Conservation (phyloP, 2,797 vertebrate species). For the Tokudaia muenninki region DNA sequence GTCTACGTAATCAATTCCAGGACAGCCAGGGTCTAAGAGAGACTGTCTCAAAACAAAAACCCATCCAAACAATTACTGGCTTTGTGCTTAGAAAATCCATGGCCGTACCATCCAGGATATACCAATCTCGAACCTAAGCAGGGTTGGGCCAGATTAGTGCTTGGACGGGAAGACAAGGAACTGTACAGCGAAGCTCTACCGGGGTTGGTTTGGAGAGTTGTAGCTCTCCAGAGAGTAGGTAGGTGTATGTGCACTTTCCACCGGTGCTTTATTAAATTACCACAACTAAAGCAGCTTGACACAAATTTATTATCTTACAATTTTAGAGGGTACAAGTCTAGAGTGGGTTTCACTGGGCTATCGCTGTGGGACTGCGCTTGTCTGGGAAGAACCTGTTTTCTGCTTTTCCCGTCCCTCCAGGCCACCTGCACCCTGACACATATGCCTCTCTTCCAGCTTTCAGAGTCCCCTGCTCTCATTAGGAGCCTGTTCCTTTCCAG, state of each 20-base stretch:
- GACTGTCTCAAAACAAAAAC: neutral
- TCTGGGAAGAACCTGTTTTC: neutral
- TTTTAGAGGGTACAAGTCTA: neutral
- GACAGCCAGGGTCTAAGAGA: neutral
- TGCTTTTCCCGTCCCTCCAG: neutral
- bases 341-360: neutral
- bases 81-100: neutral
- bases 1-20: neutral
- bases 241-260: neutral
- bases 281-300: neutral
- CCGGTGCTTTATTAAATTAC: neutral
- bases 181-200: neutral
- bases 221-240: neutral
- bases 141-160: neutral
- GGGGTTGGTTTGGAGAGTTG: neutral
- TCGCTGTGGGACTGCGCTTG: neutral
- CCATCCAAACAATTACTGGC: neutral
- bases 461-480: neutral
- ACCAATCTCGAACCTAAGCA: neutral
- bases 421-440: too few species aligned
- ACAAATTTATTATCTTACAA: constrained; percentile 60
- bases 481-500: neutral
- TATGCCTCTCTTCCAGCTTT: neutral
- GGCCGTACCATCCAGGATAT: neutral
- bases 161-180: neutral